Evolutionary conservation across 2,888 invertebrate species (phyloP).

Genomic region (Epiblema foenella): DNA sequence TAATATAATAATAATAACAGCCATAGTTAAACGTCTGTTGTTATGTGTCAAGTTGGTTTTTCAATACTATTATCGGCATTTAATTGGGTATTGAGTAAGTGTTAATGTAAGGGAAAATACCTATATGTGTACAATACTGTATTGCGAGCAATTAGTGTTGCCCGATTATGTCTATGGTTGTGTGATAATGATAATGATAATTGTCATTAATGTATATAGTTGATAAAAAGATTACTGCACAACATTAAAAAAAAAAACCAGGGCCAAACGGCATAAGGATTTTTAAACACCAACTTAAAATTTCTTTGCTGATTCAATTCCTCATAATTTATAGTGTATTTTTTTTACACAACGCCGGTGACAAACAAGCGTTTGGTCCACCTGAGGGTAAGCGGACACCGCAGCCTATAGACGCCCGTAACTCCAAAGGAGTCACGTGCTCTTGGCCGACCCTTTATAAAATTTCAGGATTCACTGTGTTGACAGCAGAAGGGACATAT

Average conservation of each 20-base stretch:
- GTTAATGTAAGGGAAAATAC: background rate
- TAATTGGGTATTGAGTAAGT: background rate
- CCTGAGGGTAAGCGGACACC: too few relatives aligned
- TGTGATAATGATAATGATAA: background rate
- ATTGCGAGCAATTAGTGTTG: background rate
- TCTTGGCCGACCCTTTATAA: too few relatives aligned
- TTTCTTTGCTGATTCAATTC: too few relatives aligned
- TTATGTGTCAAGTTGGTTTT: constrained; percentile 18
- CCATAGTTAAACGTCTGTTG: constrained; percentile 17
- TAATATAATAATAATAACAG: constrained; percentile 11
- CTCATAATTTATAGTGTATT: too few relatives aligned
- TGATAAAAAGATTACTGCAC: background rate
- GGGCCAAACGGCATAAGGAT: too few relatives aligned
- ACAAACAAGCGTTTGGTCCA: too few relatives aligned
- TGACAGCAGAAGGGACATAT: too few relatives aligned
- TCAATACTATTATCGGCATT: background rate
- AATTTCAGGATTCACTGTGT: too few relatives aligned
- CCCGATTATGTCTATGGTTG: background rate
- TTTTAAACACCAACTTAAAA: too few relatives aligned
- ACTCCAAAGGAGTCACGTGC: too few relatives aligned
- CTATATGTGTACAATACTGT: background rate
- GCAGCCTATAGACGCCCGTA: too few relatives aligned
- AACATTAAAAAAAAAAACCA: constrained; percentile 31
- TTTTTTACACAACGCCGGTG: too few relatives aligned
- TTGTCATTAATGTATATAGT: background rate